Base-by-base conservation (phyloP, 2,888 invertebrate species). In the Mechanitis messenoides region DNA sequence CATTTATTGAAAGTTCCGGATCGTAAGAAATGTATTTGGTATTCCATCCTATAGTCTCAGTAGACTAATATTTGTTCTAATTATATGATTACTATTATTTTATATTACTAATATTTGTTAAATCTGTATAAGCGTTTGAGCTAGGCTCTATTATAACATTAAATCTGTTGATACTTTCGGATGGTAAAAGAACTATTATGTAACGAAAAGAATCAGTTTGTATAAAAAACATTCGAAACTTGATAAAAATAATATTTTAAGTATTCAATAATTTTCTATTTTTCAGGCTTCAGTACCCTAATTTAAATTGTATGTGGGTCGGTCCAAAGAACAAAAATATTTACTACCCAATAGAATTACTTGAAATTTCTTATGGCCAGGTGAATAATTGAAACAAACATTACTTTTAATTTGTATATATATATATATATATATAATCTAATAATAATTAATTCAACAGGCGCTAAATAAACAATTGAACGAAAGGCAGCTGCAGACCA, bases 221-320 rank as follows among this genome's bases (percentile, higher is more conserved):
- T 20, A 20, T 20, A 20, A 20, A 20, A 20, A 20, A 20, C 20
- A 20, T 20, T 20, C 20, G 20, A 20, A 20, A 20, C 20, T 20
- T 20, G 20, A 20, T 20, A 20, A 20, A 20, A 20, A 20, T 20
- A 20, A 20, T 20, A 20, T 20, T 20, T 20, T 35, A 45, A 53
- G 47, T 56, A 33, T n/a, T 28, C n/a, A 33, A 35, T 20, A 20
- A 33, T 28, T 55, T 33, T 45, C 56, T 61, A 45, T 63, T 50
- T 81, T 79, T 63, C 72, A 87, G 83, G 47, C 71, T 92, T 2
- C 72, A 72, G 69, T 94, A 90, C 78, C 95, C 96, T 0, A 79
- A 94, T 55, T 81, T 97, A 60, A 97, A 96, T 31, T 96, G 96
- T 72, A 79, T 99, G 53, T 95, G 95, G 92, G 97, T 98, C 3